phyloP scores from a whole-genome alignment of 2,888 invertebrate species.

The Opisthograptis luteolata region DNA sequence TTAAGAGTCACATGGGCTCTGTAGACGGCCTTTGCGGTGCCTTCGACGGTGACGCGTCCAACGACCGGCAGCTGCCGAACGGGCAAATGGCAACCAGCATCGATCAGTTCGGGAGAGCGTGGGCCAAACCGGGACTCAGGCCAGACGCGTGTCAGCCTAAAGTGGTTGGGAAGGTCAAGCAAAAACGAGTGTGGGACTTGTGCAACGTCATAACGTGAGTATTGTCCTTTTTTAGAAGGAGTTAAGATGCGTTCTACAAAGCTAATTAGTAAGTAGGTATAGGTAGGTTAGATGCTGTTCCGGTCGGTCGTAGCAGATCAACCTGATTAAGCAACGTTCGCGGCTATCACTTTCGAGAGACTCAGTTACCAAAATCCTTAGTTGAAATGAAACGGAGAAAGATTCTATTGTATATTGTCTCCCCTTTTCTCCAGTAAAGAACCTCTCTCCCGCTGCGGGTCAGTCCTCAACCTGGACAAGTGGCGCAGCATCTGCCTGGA shows the following conservation, averaged over 20 bases:
- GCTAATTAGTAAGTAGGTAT: no score
- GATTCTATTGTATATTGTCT: not conserved
- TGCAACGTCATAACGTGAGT: constrained; percentile 88
- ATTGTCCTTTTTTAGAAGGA: no score
- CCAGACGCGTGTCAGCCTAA: constrained; percentile 83
- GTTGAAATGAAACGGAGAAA: no score
- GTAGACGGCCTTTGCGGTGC: constrained; percentile 93
- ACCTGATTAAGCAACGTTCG: no score
- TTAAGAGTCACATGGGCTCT: constrained; percentile 83
- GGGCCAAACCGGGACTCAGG: constrained; percentile 85
- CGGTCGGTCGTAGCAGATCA: no score
- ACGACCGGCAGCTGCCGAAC: constrained; percentile 89
- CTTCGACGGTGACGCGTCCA: constrained; percentile 86
- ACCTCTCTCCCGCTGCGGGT: constrained; percentile 86
- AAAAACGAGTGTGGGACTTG: constrained; percentile 86
- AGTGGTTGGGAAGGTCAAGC: constrained; percentile 85
- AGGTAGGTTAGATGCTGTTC: no score
- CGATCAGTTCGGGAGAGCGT: constrained; percentile 90
- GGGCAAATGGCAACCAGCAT: constrained; percentile 86
- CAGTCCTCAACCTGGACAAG: constrained; percentile 86
- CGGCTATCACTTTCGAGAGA: no score
- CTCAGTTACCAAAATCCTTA: no score
- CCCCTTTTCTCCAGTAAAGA: constrained; percentile 80
- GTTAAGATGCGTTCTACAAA: no score
- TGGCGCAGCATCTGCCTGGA: constrained; percentile 90